phyloP scores from a whole-genome alignment of 2,797 vertebrate species.

The Lagorchestes hirsutus region DNA sequence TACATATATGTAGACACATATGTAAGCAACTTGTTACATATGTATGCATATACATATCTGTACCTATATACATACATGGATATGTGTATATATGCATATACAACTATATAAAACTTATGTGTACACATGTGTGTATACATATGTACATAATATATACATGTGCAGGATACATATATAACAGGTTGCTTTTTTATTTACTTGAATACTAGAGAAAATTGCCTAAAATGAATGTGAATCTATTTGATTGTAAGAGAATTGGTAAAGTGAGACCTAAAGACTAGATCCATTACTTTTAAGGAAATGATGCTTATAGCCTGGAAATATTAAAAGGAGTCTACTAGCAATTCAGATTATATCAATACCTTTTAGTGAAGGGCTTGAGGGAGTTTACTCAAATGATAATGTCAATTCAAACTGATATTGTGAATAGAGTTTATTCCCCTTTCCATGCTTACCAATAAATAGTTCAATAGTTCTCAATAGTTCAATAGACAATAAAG shows the following conservation, averaged over 20 bases:
- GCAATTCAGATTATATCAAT: background rate
- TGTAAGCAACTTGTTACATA: background rate
- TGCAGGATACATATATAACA: background rate
- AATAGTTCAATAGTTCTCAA: background rate
- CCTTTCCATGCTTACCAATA: background rate
- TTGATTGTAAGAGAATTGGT: background rate
- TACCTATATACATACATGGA: too few relatives aligned
- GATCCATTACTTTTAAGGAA: background rate
- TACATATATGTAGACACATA: background rate
- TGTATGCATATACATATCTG: too few relatives aligned
- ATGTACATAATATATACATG: too few relatives aligned
- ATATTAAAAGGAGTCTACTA: background rate
- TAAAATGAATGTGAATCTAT: background rate
- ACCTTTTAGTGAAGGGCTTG: background rate
- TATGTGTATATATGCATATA: too few relatives aligned
- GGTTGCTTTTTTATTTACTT: background rate
- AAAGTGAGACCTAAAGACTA: background rate
- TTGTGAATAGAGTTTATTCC: background rate
- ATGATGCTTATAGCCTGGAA: background rate
- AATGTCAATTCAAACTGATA: background rate
- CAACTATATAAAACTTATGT: too few relatives aligned
- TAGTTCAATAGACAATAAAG: background rate
- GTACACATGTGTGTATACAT: background rate
- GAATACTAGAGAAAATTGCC: background rate
- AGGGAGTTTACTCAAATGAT: background rate